Percentiles rank a stretch among this genome's conserved stretches.
These are phyloP conservation scores for Anomalospiza imberbis DNA, from an alignment of 2,797 vertebrate species.

Conservation along the genomic window DNA sequence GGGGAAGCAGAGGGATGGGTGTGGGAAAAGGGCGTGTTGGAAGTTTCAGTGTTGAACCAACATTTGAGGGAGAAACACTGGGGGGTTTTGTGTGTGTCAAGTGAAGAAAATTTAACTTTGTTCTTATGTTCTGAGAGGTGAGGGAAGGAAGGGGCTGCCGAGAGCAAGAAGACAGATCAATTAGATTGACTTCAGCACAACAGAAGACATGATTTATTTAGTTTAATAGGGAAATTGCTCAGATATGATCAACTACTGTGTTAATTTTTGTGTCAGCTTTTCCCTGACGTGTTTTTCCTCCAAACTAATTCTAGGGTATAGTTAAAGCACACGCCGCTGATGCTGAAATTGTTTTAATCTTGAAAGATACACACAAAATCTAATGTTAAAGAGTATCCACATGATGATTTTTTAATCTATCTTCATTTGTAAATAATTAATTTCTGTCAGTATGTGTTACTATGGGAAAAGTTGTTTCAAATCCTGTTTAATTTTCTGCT, in stretches of 20 bases:
- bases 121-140: background rate
- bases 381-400: background rate
- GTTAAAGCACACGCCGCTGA: background rate
- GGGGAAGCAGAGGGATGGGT: background rate
- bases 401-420: background rate
- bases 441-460: background rate
- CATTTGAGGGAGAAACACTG: background rate
- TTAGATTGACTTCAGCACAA: background rate
- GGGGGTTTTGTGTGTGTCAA: background rate
- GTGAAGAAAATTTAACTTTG: background rate
- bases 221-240: background rate
- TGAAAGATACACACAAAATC: background rate
- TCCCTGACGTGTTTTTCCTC: background rate
- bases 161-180: background rate
- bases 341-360: background rate
- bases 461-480: slow-evolving; percentile 15
- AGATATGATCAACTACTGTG: background rate
- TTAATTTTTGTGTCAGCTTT: background rate
- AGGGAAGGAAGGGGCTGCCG: background rate
- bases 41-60: background rate
- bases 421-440: slow-evolving; percentile 22
- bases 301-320: background rate
- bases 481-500: slow-evolving; percentile 8
- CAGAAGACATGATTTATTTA: background rate
- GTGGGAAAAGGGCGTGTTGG: background rate